Conservation (phyloP, 2,888 invertebrate genomes). For the Drosophila melanocephala region DNA sequence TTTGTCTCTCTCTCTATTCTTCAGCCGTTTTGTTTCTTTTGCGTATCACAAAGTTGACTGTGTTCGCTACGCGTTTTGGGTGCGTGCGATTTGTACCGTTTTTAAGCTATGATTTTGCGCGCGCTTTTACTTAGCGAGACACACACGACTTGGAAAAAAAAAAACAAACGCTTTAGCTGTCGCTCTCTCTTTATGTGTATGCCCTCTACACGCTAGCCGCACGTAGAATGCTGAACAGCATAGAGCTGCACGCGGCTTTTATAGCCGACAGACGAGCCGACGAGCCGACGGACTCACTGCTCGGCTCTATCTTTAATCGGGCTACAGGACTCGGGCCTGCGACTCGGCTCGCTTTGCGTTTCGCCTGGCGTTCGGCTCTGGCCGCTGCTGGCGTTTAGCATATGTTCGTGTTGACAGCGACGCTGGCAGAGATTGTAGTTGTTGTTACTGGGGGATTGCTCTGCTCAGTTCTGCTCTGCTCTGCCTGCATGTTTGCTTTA, state of each 20-base stretch:
- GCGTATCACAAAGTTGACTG: neutral
- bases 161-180: neutral
- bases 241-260: constrained; percentile 55
- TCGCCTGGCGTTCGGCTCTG: constrained; percentile 10
- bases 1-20: constrained; percentile 34
- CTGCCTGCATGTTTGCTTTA: constrained; percentile 75
- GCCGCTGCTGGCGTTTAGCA: constrained; percentile 67
- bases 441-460: constrained; percentile 9
- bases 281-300: neutral
- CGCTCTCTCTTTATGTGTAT: constrained; percentile 13
- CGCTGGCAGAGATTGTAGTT: constrained; percentile 27
- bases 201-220: constrained; percentile 70
- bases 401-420: constrained; percentile 69
- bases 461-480: constrained; percentile 19
- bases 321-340: constrained; percentile 25
- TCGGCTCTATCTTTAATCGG: constrained; percentile 2
- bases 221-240: constrained; percentile 71
- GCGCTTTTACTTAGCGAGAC: constrained; percentile 60
- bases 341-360: constrained; percentile 45
- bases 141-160: constrained; percentile 1
- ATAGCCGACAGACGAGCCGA: constrained; percentile 35
- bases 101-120: constrained; percentile 61
- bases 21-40: constrained; percentile 41
- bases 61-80: no score
- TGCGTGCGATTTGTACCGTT: constrained; percentile 10